Evolutionary conservation across 2,888 invertebrate species (phyloP).

Genomic region (Yponomeuta cagnagella): DNA sequence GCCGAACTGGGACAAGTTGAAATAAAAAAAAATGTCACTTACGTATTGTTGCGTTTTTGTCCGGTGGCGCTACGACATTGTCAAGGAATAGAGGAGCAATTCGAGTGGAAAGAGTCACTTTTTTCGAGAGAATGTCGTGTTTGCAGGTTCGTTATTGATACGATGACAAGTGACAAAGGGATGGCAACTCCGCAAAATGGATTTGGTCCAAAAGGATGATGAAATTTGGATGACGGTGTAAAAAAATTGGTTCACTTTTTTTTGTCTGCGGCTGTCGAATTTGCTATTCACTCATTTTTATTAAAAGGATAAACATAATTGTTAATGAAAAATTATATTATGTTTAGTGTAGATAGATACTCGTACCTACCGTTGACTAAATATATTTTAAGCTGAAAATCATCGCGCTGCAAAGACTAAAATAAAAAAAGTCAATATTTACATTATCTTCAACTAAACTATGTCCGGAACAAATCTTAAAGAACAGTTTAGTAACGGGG

Average conservation of each 20-base stretch:
- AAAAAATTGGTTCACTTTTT: constrained; percentile 26
- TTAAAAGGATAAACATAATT: neutral
- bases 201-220: constrained; percentile 29
- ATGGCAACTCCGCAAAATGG: constrained; percentile 37
- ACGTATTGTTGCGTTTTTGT: constrained; percentile 44
- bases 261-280: neutral
- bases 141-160: constrained; percentile 22
- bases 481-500: too few relatives aligned
- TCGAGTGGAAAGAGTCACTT: constrained; percentile 54
- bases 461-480: too few relatives aligned
- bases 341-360: too few relatives aligned
- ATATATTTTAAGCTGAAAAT: too few relatives aligned
- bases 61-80: constrained; percentile 66
- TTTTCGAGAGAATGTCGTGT: constrained; percentile 33
- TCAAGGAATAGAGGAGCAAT: constrained; percentile 27
- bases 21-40: constrained; percentile 54
- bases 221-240: neutral
- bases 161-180: constrained; percentile 47
- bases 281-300: neutral
- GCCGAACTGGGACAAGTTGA: constrained; percentile 37
- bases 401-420: too few relatives aligned
- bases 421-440: too few relatives aligned
- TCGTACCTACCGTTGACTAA: too few relatives aligned
- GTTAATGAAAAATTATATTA: too few relatives aligned
- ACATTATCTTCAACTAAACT: too few relatives aligned